A percentile compares a stretch with the other conserved stretches of the same genome.
phyloP scores from a whole-genome alignment of 2,797 vertebrate genomes.

The Cryptoprocta ferox region DNA sequence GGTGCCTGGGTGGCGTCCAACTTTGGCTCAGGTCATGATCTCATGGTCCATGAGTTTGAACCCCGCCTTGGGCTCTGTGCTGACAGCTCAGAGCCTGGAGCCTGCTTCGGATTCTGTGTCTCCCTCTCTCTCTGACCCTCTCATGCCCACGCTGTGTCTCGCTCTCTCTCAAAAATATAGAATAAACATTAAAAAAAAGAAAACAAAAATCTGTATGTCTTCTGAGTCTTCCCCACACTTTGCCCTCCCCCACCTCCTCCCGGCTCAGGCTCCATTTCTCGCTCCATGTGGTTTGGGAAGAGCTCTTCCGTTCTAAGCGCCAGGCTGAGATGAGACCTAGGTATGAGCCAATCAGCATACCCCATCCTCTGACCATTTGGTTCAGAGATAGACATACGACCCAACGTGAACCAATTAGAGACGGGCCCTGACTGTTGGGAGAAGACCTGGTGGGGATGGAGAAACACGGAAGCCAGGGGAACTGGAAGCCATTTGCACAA shows the following conservation, averaged over 20 bases:
- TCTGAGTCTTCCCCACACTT: not conserved
- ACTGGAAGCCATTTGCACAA: not conserved
- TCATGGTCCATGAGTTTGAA: no score
- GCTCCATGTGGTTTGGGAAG: not conserved
- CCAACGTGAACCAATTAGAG: not conserved
- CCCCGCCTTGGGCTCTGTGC: no score
- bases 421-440: not conserved
- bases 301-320: no score
- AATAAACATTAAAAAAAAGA: not conserved
- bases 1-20: no score
- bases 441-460: not conserved
- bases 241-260: no score
- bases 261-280: not conserved
- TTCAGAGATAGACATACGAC: not conserved
- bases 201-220: not conserved
- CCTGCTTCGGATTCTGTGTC: no score
- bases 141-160: accelerated
- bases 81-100: no score
- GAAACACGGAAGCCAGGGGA: not conserved
- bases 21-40: no score
- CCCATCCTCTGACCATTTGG: not conserved
- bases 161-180: no score
- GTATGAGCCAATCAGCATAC: accelerated
- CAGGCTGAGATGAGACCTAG: not conserved
- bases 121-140: no score